These are phyloP conservation scores for Microcaecilia unicolor DNA, from an alignment of 2,797 vertebrate species.

Conservation along the genomic window DNA sequence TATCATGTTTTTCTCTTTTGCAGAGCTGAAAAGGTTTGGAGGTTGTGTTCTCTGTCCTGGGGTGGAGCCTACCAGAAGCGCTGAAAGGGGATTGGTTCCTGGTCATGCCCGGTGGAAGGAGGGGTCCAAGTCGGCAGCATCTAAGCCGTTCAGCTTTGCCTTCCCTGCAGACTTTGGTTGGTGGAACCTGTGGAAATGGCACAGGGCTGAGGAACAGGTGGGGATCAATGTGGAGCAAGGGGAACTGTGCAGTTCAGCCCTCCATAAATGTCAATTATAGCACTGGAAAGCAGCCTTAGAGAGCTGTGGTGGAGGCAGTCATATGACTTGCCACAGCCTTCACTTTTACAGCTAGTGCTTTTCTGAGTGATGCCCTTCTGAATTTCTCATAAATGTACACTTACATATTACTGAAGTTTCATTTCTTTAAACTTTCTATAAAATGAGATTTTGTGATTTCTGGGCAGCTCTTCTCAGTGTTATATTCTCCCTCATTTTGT, in stretches of 20 bases:
- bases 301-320: background rate
- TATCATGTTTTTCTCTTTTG: constrained; percentile 10
- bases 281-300: background rate
- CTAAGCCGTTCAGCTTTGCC: constrained; percentile 94
- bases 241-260: background rate
- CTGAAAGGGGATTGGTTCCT: constrained; percentile 65
- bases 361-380: no score
- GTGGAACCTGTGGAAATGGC: constrained; percentile 83
- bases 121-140: constrained; percentile 98
- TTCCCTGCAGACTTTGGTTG: constrained; percentile 92
- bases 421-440: no score
- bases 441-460: no score
- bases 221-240: constrained; percentile 7
- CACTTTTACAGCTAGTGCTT: no score
- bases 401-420: no score
- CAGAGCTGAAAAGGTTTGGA: constrained; percentile 47
- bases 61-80: constrained; percentile 57
- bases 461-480: no score
- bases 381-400: no score
- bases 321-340: no score
- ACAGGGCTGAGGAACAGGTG: constrained; percentile 87
- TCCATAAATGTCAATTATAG: background rate
- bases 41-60: constrained; percentile 51
- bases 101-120: constrained; percentile 98
- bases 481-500: no score